Conservation (phyloP, 2,888 invertebrate genomes). For the Tipula lateralis region DNA sequence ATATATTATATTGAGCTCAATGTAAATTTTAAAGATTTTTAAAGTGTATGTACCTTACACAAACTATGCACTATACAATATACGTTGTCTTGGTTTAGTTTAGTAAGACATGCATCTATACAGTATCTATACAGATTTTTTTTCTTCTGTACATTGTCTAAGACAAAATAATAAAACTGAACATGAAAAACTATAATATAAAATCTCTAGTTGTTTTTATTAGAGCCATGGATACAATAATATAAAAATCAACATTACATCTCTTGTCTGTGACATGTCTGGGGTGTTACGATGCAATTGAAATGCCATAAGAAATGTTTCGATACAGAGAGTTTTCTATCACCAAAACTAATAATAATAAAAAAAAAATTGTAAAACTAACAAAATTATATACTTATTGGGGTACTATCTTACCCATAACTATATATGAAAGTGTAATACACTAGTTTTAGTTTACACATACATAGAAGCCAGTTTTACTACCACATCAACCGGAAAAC, state of each 20-base stretch:
- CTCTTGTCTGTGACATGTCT: constrained; percentile 24
- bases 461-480: background rate
- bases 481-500: background rate
- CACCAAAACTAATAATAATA: constrained; percentile 11
- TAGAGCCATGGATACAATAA: background rate
- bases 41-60: background rate
- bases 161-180: constrained; percentile 6
- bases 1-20: background rate
- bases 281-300: background rate
- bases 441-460: background rate
- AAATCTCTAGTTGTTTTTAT: background rate
- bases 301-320: constrained; percentile 5
- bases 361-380: background rate
- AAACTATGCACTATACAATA: background rate
- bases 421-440: background rate
- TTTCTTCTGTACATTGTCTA: background rate
- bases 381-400: background rate
- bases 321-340: background rate
- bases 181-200: background rate
- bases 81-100: constrained; percentile 19
- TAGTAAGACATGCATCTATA: constrained; percentile 6
- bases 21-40: background rate
- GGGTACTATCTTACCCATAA: background rate
- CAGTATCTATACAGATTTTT: background rate
- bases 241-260: background rate